A percentile compares a stretch with the other conserved stretches of the same genome.
phyloP scores from a whole-genome alignment of 2,797 vertebrate species.

The Poecilia velifera region DNA sequence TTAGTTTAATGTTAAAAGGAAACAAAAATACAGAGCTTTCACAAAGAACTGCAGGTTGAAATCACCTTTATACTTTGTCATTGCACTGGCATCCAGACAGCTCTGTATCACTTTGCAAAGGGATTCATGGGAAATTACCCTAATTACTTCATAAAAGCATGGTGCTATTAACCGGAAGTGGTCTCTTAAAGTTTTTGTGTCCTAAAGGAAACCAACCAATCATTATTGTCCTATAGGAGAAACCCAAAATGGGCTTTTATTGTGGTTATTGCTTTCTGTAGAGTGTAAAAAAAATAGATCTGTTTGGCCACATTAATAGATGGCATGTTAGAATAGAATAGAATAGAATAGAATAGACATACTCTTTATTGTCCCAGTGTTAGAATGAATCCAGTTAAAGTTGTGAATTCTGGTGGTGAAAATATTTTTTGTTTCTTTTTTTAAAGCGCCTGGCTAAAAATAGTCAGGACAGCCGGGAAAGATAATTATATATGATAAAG shows the following conservation, averaged over 20 bases:
- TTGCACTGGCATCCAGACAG: not conserved
- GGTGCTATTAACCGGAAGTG: not conserved
- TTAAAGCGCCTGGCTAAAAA: not conserved
- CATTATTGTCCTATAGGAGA: not conserved
- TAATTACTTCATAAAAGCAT: not conserved
- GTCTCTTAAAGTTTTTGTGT: not conserved
- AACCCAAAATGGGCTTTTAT: not conserved
- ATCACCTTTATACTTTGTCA: not conserved
- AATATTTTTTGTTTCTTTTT: not conserved
- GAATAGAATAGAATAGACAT: too few relatives aligned
- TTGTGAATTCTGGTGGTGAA: not conserved
- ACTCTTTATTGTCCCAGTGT: too few relatives aligned
- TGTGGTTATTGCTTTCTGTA: not conserved
- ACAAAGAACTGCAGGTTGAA: not conserved
- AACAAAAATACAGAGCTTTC: not conserved
- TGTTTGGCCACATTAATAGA: not conserved
- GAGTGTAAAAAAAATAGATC: not conserved
- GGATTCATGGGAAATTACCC: not conserved
- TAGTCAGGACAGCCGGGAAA: not conserved
- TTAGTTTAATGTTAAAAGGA: not conserved
- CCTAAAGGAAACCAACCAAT: not conserved
- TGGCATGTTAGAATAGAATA: not conserved
- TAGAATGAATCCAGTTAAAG: not conserved
- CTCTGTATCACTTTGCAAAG: not conserved
- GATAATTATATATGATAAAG: not conserved